These are phyloP conservation scores for Dysdera silvatica DNA, from an alignment of 1,140 invertebrate genomes.

Conservation along the genomic window DNA sequence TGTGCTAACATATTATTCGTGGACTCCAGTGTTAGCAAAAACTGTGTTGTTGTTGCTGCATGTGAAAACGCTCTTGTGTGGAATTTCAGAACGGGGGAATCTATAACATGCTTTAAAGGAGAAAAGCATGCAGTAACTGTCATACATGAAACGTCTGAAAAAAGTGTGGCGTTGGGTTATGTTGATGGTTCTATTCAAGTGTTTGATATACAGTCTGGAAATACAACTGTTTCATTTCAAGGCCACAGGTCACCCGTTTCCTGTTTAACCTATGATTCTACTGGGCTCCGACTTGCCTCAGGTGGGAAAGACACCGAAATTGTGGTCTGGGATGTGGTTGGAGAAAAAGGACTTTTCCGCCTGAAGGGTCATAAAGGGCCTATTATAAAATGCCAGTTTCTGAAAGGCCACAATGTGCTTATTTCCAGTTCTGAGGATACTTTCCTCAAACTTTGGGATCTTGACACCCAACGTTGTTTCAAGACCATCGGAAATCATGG, in stretches of 20 bases:
- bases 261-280: slow-evolving; percentile 66
- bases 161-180: slow-evolving; percentile 76
- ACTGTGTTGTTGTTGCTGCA: slow-evolving; percentile 77
- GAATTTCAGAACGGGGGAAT: slow-evolving; percentile 83
- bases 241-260: slow-evolving; percentile 84
- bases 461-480: slow-evolving; percentile 90
- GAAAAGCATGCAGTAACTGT: slow-evolving; percentile 71
- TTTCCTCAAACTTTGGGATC: slow-evolving; percentile 95
- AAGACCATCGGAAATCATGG: slow-evolving; percentile 65
- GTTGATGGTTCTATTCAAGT: slow-evolving; percentile 77
- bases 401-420: slow-evolving; percentile 64
- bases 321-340: slow-evolving; percentile 89
- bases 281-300: slow-evolving; percentile 71
- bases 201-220: slow-evolving; percentile 56
- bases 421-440: slow-evolving; percentile 82
- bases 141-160: slow-evolving; percentile 38
- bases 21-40: slow-evolving; percentile 62
- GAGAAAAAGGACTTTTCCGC: slow-evolving; percentile 77
- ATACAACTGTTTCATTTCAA: slow-evolving; percentile 66
- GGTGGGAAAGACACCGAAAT: slow-evolving; percentile 71
- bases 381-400: slow-evolving; percentile 79
- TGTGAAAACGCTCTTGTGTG: slow-evolving; percentile 89
- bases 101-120: slow-evolving; percentile 61
- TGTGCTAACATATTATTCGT: slow-evolving; percentile 66
- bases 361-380: slow-evolving; percentile 85